Evolutionary conservation across 2,797 vertebrate genomes (phyloP).

Genomic region (Hafferia zeledoni): DNA sequence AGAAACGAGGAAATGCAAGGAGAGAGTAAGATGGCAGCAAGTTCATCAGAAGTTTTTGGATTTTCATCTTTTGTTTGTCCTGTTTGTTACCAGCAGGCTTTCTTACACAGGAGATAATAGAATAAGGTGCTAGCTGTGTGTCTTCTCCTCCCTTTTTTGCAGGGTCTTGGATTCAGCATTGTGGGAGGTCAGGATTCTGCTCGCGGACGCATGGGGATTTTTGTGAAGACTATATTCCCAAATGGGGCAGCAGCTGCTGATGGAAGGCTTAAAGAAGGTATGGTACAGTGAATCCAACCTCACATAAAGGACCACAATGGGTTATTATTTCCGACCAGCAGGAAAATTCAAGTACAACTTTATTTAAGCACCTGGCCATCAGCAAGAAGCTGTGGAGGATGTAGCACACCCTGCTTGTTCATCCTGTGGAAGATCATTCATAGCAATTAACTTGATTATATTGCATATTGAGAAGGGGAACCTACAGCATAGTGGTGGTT

Average conservation of each 20-base stretch:
- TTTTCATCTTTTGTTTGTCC: neutral
- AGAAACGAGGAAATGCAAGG: neutral
- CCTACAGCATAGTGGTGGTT: neutral
- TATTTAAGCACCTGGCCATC: neutral
- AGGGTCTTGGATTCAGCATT: constrained; percentile 96
- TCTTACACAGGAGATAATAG: neutral
- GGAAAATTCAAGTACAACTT: neutral
- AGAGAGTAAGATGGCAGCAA: neutral
- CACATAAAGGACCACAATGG: neutral
- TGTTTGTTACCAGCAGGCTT: neutral
- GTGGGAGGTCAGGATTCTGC: constrained; percentile 96
- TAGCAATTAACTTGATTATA: neutral
- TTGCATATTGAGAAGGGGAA: neutral
- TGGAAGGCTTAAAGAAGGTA: constrained; percentile 93
- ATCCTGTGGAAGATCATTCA: neutral
- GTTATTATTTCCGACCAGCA: neutral
- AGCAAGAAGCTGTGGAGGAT: neutral
- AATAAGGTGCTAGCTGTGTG: neutral
- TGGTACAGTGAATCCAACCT: neutral
- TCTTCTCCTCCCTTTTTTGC: neutral
- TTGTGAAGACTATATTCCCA: constrained; percentile 96
- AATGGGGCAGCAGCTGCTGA: constrained; percentile 93
- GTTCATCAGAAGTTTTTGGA: neutral
- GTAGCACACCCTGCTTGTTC: neutral
- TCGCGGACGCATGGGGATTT: constrained; percentile 95